phyloP scores from a whole-genome alignment of 2,888 invertebrate species.

The Clistopyga incitator region DNA sequence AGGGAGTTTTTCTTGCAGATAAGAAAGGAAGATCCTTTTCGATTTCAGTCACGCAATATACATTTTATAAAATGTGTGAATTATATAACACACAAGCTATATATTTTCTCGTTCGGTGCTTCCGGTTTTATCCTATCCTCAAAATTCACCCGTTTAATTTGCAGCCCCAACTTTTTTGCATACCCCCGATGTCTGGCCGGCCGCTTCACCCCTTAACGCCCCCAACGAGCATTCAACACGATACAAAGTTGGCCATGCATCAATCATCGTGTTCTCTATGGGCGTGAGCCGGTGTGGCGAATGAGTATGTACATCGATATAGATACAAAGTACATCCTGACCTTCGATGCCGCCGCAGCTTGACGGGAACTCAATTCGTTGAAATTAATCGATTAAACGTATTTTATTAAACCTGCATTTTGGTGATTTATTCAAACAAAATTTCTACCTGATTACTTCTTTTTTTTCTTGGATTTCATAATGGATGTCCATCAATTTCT shows the following conservation, averaged over 20 bases:
- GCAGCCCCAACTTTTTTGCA: slow-evolving; percentile 10
- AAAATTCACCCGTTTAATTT: slow-evolving; percentile 5
- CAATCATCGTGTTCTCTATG: neutral
- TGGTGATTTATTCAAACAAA: no score
- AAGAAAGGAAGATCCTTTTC: neutral
- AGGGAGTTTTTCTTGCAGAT: neutral
- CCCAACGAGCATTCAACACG: slow-evolving; percentile 21
- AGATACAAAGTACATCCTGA: neutral
- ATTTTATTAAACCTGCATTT: no score
- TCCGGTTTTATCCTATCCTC: slow-evolving; percentile 7
- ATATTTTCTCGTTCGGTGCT: slow-evolving; percentile 3
- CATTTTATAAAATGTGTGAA: neutral
- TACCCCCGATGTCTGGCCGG: slow-evolving; percentile 3
- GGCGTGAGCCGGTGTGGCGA: neutral
- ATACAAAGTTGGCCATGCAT: slow-evolving; percentile 1
- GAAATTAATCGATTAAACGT: no score
- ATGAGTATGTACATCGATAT: neutral
- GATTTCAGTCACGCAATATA: slow-evolving; percentile 12
- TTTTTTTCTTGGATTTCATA: no score
- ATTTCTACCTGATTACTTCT: no score
- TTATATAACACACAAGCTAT: neutral
- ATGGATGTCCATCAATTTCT: no score
- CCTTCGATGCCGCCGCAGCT: neutral
- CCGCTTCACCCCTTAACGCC: neutral
- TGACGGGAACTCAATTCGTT: neutral